Base-by-base conservation (phyloP, 2,888 invertebrate species). In the Doris montereyensis region DNA sequence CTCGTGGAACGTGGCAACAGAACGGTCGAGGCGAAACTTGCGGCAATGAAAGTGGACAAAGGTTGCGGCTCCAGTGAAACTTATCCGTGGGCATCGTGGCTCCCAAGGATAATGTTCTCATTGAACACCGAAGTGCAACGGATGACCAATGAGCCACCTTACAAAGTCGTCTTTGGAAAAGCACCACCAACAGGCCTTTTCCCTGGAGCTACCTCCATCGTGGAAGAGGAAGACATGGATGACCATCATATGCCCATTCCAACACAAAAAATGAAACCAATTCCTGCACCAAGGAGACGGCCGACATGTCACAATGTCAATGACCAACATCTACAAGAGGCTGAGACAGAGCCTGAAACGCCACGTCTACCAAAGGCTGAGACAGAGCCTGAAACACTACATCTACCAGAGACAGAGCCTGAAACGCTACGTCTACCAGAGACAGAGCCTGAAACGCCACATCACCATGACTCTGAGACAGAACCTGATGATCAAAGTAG, bases 1-100 rank as follows among this genome's bases (percentile, higher is more conserved):
- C 62, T 81, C 21, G 78, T 81, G n/a, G 81, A 81, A 34, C 60
- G 67, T 21, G 80, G 77, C 8, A 78, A 80, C 52, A 41, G 62
- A 21, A 74, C 72, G 10, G 35, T 80, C 1, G 80, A 72, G 28
- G n/a, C 34, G 52, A 70, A 72, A n/a, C 34, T 78, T 3, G 78
- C 78, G 3, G 3, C 70, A 13, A 70, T 70, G 34, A 70, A 70
- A n/a, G 70, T 32, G 34, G 70, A 70, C 30, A 35, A 28, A 17
- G 67, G 24, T 32, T 28, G 21, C 62, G 62, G 21, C 62, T 62
- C 62, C 10, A 62, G 21, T 62, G 21, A 62, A 8, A 62, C 62
- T 62, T 62, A 62, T 62, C 62, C 62, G 10, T 62, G 62, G 62
- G 62, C 62, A 62, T 62, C 62, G 21, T 62, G 62, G 62, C 62